phyloP scores from a whole-genome alignment of 92 coral and sea anemone genomes.

The Palythoa grandis region DNA sequence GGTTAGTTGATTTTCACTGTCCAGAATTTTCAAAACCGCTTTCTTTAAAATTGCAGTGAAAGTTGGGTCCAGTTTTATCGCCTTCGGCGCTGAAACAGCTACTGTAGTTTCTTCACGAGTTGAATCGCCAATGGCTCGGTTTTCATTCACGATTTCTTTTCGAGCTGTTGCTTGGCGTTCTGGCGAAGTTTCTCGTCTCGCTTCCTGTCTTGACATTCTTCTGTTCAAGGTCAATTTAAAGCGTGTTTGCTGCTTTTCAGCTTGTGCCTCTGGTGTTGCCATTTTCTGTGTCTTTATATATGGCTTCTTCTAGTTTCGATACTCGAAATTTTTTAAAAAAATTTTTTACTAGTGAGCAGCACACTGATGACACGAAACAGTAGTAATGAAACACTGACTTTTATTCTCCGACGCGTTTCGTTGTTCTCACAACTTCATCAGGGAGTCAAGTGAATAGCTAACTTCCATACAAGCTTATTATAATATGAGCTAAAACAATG shows the following conservation, averaged over 20 bases:
- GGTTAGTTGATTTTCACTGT: slow-evolving; percentile 12
- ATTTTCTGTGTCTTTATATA: not conserved
- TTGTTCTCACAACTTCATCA: no score
- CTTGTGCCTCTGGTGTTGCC: slow-evolving; percentile 13
- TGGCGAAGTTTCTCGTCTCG: not conserved
- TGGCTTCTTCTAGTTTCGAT: slow-evolving; percentile 2
- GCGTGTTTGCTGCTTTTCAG: slow-evolving; percentile 11
- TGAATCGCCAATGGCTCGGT: slow-evolving; percentile 9
- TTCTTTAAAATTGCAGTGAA: slow-evolving; percentile 1
- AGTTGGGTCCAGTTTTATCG: not conserved
- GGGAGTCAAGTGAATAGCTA: no score
- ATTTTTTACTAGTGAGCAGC: no score
- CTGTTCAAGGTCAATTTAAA: not conserved
- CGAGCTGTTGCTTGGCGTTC: slow-evolving; percentile 10
- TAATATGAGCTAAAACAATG: no score
- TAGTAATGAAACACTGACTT: no score
- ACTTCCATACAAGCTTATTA: no score
- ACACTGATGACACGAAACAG: no score
- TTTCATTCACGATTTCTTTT: not conserved
- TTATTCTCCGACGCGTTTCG: no score
- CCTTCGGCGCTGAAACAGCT: slow-evolving; percentile 3
- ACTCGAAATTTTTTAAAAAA: no score
- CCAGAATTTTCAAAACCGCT: not conserved
- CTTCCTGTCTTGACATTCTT: slow-evolving; percentile 7
- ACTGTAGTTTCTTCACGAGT: slow-evolving; percentile 4